Base-by-base conservation (phyloP, 2,888 invertebrate genomes). In the Lasioglossum pauxillum region DNA sequence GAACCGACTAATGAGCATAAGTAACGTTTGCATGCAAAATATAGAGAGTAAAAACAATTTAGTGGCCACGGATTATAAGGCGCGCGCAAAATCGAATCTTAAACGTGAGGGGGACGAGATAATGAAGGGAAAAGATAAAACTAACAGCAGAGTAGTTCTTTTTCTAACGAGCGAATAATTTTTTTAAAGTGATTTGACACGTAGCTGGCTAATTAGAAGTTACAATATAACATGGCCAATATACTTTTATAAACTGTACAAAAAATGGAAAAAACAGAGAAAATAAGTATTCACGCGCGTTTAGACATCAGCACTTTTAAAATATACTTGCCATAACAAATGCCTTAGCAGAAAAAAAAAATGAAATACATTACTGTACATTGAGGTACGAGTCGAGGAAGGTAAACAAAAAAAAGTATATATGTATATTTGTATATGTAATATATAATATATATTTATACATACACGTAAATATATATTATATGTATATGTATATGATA, bases 311-410 rank as follows among this genome's bases (percentile, higher is more conserved):
- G 92, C 92, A 93, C 92, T 90, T 92, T 92, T 92, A 89, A 91
- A 92, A 93, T 92, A 93, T 93, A 95, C 93, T 94, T 94, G 94
- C 94, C 94, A 95, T 94, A 93, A 94, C 90, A 93, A 95, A 94
- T 95, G 94, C 94, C 94, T 95, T 94, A 95, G 95, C 92, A 92
- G 93, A 93, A 78, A 44, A 83, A 78, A 41, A 83, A 76, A 85
- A 49, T 35, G 38, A 71, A 67, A 57, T 77, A 85, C 87, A 88
- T 88, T 90, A 88, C 80, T 89, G 88, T 88, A 91, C 90, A 91
- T 91, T 90, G 84, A 88, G 86, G 80, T 88, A 88, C 83, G 83
- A 73, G 76, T 71, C 67, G 85, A 41, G 75, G 41, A 73, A 85
- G 64, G 76, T 82, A 83, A 69, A 80, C 5, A 60, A 27, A 31